Base-by-base conservation (phyloP, 2,113 vertebrate genomes). In the Erpornis zantholeuca region DNA sequence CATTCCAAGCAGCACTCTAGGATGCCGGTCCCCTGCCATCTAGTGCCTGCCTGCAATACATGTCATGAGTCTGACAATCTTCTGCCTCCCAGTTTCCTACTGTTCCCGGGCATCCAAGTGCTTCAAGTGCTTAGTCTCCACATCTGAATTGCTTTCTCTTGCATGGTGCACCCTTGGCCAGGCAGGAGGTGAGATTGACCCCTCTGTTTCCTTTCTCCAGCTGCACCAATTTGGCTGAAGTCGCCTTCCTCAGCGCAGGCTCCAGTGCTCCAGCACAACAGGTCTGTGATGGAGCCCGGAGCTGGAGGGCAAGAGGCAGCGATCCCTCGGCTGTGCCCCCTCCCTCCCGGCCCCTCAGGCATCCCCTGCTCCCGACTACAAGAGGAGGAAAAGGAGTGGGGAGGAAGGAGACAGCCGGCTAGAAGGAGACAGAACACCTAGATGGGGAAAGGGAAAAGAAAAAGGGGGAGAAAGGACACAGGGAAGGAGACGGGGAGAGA, bases 11-110 rank as follows among this genome's bases (percentile, higher is more conserved):
- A 85, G 84, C 95, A 70, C 95, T 96, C 88, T 69, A 91, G 91
- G 96, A 95, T 94, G 93, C 88, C 80, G 33, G 77, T 96, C 91
- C 96, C 96, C 95, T 94, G 95, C 95, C 94, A 96, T 93, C 94
- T 97, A 96, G 93, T 73, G 91, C 92, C 90, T 92, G 93, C 82
- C 96, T 94, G 95, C 96, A 93, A 93, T 94, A 95, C 82, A 95
- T 92, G 96, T 95, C 82, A 93, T 93, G 86, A 96, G 96, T 93
- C 92, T 96, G 92, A 84, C 92, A 83, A 92, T 95, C 94, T 95
- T 93, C 90, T 96, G 88, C 79, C 91, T 96, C 93, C 36, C 94
- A 82, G 96, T 95, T 94, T 82, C 88, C 93, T 75, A 93, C 94
- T 88, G 66, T 80, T 94, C 93, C 90, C 47, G 82, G 91, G 93